A percentile compares a stretch with the other conserved stretches of the same genome.
Evolutionary conservation across 2,888 invertebrate genomes (phyloP).

Genomic region (Abscondita cerata): DNA sequence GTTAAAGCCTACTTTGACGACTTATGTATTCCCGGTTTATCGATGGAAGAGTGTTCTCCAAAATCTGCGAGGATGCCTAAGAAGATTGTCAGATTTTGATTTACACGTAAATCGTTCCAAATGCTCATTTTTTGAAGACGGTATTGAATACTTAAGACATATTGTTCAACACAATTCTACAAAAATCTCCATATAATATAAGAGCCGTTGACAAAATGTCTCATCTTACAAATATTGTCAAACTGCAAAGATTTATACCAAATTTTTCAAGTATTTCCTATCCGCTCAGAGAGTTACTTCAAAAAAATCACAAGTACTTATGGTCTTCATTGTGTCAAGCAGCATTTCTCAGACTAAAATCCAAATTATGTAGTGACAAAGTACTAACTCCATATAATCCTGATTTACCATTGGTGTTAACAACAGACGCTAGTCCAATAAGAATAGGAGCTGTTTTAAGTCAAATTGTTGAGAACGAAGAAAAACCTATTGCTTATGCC

Average conservation of each 20-base stretch:
- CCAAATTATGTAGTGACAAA: background rate
- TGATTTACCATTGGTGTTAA: background rate
- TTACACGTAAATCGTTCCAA: background rate
- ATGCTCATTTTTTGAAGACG: background rate
- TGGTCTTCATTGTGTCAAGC: background rate
- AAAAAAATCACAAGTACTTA: background rate
- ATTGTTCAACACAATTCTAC: background rate
- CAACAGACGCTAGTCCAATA: background rate
- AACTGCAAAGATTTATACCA: background rate
- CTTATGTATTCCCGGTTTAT: no score
- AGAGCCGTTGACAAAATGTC: no score
- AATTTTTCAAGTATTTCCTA: background rate
- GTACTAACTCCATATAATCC: background rate
- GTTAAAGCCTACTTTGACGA: background rate
- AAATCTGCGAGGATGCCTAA: background rate
- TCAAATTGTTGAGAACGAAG: conserved; percentile 33
- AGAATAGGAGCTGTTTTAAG: conserved; percentile 3
- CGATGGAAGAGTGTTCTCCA: background rate
- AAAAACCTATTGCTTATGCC: conserved; percentile 39
- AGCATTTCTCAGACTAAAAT: background rate
- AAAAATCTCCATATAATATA: background rate
- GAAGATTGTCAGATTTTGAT: background rate
- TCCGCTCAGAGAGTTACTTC: background rate
- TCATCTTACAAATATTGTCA: background rate
- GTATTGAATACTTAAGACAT: background rate